Evolutionary conservation across 2,113 vertebrate species (phyloP).

Genomic region (Alosa alosa): DNA sequence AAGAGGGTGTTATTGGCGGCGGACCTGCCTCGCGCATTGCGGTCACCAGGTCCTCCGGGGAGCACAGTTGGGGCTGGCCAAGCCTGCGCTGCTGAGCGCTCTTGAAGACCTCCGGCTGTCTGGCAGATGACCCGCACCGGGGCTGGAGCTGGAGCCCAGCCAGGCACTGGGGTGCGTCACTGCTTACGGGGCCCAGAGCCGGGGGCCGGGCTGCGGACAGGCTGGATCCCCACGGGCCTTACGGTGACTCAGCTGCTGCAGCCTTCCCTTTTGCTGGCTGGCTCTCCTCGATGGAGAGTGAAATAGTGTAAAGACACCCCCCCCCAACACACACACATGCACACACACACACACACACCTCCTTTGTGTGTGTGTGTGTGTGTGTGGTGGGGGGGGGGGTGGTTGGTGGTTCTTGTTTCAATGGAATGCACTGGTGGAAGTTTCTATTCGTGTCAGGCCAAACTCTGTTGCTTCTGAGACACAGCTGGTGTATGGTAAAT

Average conservation of each 20-base stretch:
- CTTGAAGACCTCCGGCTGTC: not conserved
- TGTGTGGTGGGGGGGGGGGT: not conserved
- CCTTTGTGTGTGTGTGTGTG: not conserved
- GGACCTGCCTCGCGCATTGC: not conserved
- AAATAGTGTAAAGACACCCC: not conserved
- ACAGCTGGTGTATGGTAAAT: not conserved
- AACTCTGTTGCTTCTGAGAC: not conserved
- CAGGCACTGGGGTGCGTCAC: not conserved
- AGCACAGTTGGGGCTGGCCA: not conserved
- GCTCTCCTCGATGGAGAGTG: not conserved
- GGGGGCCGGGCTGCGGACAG: not conserved
- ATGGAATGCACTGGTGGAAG: not conserved
- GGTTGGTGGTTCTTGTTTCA: not conserved
- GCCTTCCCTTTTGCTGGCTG: not conserved
- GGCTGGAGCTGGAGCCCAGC: not conserved
- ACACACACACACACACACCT: not conserved
- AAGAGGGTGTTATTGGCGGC: not conserved
- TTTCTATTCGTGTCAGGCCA: not conserved
- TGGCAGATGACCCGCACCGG: not conserved
- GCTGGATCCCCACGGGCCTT: not conserved
- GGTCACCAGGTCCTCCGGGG: not conserved
- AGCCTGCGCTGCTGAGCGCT: not conserved
- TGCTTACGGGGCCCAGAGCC: not conserved
- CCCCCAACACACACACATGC: not conserved
- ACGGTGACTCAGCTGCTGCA: not conserved